These are phyloP conservation scores for Xenopus laevis DNA, from an alignment of 2,113 vertebrate species.

Conservation along the genomic window DNA sequence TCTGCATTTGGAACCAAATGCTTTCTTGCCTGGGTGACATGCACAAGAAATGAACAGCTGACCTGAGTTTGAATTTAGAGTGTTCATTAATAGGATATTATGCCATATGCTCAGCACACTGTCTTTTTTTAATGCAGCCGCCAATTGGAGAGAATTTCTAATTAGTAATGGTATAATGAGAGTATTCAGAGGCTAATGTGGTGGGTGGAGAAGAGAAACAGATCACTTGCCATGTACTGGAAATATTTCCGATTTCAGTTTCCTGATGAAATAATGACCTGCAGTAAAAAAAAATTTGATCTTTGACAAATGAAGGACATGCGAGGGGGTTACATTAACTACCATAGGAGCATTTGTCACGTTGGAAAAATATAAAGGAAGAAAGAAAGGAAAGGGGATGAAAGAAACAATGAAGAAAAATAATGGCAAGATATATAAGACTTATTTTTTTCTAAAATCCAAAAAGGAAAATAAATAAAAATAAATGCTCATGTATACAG, in stretches of 20 bases:
- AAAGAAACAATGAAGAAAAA: constrained; percentile 21
- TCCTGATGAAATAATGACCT: constrained; percentile 59
- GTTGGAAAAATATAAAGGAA: background rate
- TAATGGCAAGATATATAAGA: constrained; percentile 22
- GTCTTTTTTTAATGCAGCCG: constrained; percentile 91
- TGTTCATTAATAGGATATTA: constrained; percentile 99
- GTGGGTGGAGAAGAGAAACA: constrained; percentile 76
- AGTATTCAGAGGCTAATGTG: constrained; percentile 88
- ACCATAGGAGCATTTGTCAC: constrained; percentile 48
- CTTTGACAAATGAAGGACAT: constrained; percentile 59
- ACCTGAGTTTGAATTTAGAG: constrained; percentile 99
- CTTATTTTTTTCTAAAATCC: no score
- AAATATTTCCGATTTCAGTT: constrained; percentile 61
- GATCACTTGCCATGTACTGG: constrained; percentile 68
- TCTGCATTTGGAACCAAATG: constrained; percentile 78
- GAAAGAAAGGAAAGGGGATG: background rate
- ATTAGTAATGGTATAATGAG: constrained; percentile 98
- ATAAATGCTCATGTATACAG: no score
- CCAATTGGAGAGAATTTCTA: constrained; percentile 97
- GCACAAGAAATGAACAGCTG: constrained; percentile 88
- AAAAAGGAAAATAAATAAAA: no score
- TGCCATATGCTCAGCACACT: constrained; percentile 97
- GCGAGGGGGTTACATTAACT: constrained; percentile 49
- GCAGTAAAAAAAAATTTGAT: constrained; percentile 49
- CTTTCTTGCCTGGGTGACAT: constrained; percentile 83